Evolutionary conservation across 2,888 invertebrate genomes (phyloP).

Genomic region (Agriotes lineatus): DNA sequence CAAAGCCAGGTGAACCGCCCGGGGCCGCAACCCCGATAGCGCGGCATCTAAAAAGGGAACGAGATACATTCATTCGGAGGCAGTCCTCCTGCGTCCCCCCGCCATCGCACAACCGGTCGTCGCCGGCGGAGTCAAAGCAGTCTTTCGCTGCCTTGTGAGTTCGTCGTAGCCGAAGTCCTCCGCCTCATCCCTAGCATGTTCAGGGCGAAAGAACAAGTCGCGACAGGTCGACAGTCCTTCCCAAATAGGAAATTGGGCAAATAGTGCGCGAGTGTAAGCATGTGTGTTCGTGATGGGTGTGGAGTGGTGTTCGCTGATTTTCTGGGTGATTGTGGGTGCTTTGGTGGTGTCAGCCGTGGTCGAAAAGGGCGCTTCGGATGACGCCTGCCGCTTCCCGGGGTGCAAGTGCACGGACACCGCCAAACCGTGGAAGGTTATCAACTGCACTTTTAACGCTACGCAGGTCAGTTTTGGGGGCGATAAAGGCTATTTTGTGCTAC

Average conservation of each 20-base stretch:
- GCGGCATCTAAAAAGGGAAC: conserved; percentile 42
- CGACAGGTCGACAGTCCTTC: conserved; percentile 24
- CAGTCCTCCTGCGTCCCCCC: conserved; percentile 40
- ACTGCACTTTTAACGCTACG: conserved; percentile 72
- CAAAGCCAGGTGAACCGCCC: neutral
- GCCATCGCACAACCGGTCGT: conserved; percentile 27
- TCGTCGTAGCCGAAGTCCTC: conserved; percentile 39
- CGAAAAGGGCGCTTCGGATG: conserved; percentile 48
- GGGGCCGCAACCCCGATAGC: conserved; percentile 14
- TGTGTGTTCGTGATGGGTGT: conserved; percentile 49
- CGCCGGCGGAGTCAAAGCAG: conserved; percentile 24
- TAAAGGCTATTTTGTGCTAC: neutral
- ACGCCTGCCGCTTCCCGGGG: conserved; percentile 71
- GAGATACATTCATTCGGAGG: conserved; percentile 40
- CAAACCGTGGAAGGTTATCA: conserved; percentile 73
- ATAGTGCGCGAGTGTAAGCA: conserved; percentile 44
- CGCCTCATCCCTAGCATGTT: conserved; percentile 61
- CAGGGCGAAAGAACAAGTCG: conserved; percentile 40
- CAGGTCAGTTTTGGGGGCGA: conserved; percentile 70
- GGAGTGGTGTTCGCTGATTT: conserved; percentile 47
- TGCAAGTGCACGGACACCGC: conserved; percentile 73
- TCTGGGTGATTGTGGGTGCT: conserved; percentile 45
- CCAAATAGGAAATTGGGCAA: conserved; percentile 27
- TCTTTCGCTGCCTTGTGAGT: neutral
- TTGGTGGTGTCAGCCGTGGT: conserved; percentile 41